phyloP scores from a whole-genome alignment of 2,888 invertebrate genomes.

The Ethmia dodecea region DNA sequence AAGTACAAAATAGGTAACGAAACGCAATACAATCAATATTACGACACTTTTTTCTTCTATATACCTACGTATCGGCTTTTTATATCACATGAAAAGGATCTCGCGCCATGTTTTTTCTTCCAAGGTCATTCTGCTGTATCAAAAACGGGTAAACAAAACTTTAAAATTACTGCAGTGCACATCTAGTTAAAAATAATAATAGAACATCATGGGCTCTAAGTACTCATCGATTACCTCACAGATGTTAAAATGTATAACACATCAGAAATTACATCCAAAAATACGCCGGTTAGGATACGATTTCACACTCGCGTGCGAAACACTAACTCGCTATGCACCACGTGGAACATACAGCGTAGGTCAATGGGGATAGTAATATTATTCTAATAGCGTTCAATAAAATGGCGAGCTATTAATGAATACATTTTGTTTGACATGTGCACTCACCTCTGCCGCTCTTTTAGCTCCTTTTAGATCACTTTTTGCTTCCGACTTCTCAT shows the following conservation, averaged over 20 bases:
- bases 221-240: slow-evolving; percentile 64
- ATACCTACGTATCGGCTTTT: too few relatives aligned
- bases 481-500: slow-evolving; percentile 87
- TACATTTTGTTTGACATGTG: slow-evolving; percentile 69
- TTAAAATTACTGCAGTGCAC: slow-evolving; percentile 26
- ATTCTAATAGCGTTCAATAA: slow-evolving; percentile 56
- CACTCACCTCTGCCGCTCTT: slow-evolving; percentile 92
- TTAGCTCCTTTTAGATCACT: slow-evolving; percentile 92
- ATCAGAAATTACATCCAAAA: slow-evolving; percentile 57
- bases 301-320: slow-evolving; percentile 17
- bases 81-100: slow-evolving; percentile 53
- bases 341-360: slow-evolving; percentile 35
- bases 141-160: slow-evolving; percentile 72
- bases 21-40: slow-evolving; percentile 52
- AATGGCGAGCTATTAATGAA: slow-evolving; percentile 75
- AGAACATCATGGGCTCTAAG: slow-evolving; percentile 36
- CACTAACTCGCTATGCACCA: slow-evolving; percentile 30
- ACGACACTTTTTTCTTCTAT: slow-evolving; percentile 28
- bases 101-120: slow-evolving; percentile 72
- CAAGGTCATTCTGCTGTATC: slow-evolving; percentile 71
- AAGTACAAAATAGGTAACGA: slow-evolving; percentile 54
- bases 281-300: slow-evolving; percentile 53
- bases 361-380: slow-evolving; percentile 23
- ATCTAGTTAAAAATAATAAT: slow-evolving; percentile 19
- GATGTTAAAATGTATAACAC: slow-evolving; percentile 40